phyloP scores from a whole-genome alignment of 1,140 invertebrate genomes.

The Pogonomyrmex barbatus region DNA sequence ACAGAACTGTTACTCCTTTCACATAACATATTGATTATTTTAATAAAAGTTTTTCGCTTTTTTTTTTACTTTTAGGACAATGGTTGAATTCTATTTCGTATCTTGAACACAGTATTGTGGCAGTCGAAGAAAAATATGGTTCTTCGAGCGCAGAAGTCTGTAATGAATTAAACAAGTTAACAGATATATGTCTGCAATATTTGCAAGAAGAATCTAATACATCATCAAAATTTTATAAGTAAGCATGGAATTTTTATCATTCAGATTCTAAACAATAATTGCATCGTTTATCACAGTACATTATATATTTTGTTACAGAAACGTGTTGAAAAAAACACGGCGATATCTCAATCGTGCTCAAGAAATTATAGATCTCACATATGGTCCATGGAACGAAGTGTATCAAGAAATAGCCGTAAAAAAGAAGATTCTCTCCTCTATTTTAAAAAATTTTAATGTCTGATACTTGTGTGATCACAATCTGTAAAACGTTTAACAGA shows the following conservation, averaged over 20 bases:
- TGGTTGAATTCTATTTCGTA: conserved; percentile 84
- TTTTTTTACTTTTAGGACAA: conserved; percentile 76
- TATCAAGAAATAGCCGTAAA: conserved; percentile 73
- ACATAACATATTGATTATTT: neutral
- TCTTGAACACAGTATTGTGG: conserved; percentile 84
- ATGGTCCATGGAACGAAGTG: conserved; percentile 80
- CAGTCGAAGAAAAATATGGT: conserved; percentile 87
- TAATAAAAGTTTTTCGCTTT: too few relatives aligned
- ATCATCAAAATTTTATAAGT: conserved; percentile 78
- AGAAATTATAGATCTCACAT: conserved; percentile 78
- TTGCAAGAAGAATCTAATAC: conserved; percentile 74
- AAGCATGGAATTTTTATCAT: conserved; percentile 56
- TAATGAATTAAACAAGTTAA: conserved; percentile 87
- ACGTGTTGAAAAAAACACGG: conserved; percentile 73
- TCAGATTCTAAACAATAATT: conserved; percentile 57
- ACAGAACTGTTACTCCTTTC: too few relatives aligned
- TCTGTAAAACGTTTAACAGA: neutral
- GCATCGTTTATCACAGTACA: neutral
- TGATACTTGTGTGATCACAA: conserved; percentile 35
- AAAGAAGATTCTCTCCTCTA: conserved; percentile 30
- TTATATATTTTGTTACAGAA: conserved; percentile 73
- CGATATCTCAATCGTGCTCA: conserved; percentile 75
- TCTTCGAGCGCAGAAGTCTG: conserved; percentile 87
- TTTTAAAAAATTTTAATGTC: conserved; percentile 63
- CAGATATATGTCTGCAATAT: conserved; percentile 79